Percentiles rank a stretch among this genome's conserved stretches.
Evolutionary conservation across 2,888 invertebrate species (phyloP).

Genomic region (Pterostichus madidus): DNA sequence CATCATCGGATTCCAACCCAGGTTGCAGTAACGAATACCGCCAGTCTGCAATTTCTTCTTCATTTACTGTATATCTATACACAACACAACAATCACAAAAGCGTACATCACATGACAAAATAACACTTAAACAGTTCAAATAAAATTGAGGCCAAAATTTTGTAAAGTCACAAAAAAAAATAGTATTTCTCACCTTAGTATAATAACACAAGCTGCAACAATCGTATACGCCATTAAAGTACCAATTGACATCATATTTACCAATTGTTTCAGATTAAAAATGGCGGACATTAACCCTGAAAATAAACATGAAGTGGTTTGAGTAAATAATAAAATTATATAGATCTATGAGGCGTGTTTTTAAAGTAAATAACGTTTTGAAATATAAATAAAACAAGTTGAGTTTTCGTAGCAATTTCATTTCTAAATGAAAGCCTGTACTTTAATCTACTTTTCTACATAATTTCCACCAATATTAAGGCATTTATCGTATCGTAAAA

Average conservation of each 20-base stretch:
- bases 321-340: too few relatives aligned
- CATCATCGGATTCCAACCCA: conserved; percentile 72
- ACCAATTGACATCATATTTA: conserved; percentile 90
- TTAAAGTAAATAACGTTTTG: too few relatives aligned
- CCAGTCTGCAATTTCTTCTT: conserved; percentile 66
- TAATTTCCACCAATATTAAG: too few relatives aligned
- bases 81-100: conserved; percentile 61
- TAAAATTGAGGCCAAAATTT: too few relatives aligned
- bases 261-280: conserved; percentile 85
- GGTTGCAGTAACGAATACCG: conserved; percentile 70
- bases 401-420: too few relatives aligned
- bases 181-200: conserved; percentile 81
- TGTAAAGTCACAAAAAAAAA: too few relatives aligned
- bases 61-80: conserved; percentile 72
- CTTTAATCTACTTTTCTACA: too few relatives aligned
- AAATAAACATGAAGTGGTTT: conserved; percentile 67
- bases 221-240: conserved; percentile 87
- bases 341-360: too few relatives aligned
- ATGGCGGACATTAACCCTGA: conserved; percentile 83
- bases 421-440: too few relatives aligned
- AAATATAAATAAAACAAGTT: too few relatives aligned
- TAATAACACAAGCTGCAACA: conserved; percentile 86
- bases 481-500: too few relatives aligned
- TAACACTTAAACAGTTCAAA: background rate
- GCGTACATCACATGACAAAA: conserved; percentile 59